Evolutionary conservation across 2,888 invertebrate genomes (phyloP).

Genomic region (Glyphotaelius pellucidus): DNA sequence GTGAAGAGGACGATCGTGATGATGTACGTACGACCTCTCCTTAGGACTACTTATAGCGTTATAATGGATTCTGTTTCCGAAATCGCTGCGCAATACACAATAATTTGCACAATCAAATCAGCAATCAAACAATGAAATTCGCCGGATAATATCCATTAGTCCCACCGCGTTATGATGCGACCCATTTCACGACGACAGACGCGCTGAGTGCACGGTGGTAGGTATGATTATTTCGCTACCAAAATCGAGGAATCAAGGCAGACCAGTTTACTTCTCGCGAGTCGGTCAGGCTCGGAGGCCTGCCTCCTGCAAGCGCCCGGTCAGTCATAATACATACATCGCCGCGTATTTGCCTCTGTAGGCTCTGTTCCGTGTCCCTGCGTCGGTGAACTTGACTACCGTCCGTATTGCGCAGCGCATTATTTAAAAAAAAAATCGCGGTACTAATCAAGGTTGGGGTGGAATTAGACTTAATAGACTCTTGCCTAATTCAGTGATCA

Average conservation of each 20-base stretch:
- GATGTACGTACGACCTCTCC: no score
- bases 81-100: neutral
- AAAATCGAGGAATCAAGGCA: constrained; percentile 49
- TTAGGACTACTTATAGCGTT: neutral
- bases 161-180: constrained; percentile 1
- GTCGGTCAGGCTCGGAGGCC: constrained; percentile 26
- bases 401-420: neutral
- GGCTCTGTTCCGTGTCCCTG: constrained; percentile 8
- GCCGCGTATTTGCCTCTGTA: constrained; percentile 27
- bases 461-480: neutral
- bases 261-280: constrained; percentile 43
- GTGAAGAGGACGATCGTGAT: no score
- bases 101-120: constrained; percentile 9
- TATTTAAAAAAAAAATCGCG: neutral
- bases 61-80: neutral
- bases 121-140: constrained; percentile 23
- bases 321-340: constrained; percentile 41
- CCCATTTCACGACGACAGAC: constrained; percentile 18
- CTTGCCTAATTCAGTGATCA: neutral
- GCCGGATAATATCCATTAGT: neutral
- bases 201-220: neutral
- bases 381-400: constrained; percentile 5
- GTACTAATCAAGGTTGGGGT: neutral
- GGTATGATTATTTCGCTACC: neutral
- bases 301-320: constrained; percentile 14